Percentiles rank a stretch among this genome's conserved stretches.
Conservation (phyloP, 2,888 invertebrate genomes). For the Pachliopta kotzebuea region DNA sequence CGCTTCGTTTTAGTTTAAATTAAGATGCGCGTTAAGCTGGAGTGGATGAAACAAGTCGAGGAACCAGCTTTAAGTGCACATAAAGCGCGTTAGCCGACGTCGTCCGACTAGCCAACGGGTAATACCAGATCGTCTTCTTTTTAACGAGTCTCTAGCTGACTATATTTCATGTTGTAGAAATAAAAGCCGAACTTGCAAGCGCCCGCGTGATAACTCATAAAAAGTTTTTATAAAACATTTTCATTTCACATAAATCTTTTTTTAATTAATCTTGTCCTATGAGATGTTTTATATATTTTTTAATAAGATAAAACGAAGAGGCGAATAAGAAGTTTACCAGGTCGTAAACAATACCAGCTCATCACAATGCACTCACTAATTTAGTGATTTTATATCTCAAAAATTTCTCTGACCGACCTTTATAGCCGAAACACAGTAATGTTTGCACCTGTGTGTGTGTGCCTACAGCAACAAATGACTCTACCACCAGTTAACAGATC, state of each 20-base stretch:
- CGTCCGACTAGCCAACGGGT: slow-evolving; percentile 56
- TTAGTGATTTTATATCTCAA: too few relatives aligned
- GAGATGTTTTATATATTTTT: neutral
- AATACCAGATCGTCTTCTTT: slow-evolving; percentile 69
- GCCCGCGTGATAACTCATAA: slow-evolving; percentile 29
- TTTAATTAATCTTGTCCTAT: slow-evolving; percentile 4
- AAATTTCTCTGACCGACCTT: too few relatives aligned
- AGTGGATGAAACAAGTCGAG: slow-evolving; percentile 67
- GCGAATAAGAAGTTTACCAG: too few relatives aligned
- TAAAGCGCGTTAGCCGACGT: slow-evolving; percentile 65
- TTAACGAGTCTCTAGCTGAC: slow-evolving; percentile 64
- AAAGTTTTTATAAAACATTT: slow-evolving; percentile 28
- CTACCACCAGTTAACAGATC: too few relatives aligned
- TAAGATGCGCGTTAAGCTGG: slow-evolving; percentile 69
- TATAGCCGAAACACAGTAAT: too few relatives aligned
- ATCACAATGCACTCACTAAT: too few relatives aligned
- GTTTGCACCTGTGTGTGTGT: too few relatives aligned
- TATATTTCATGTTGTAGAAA: slow-evolving; percentile 61
- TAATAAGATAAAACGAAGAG: too few relatives aligned
- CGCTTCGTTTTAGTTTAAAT: slow-evolving; percentile 56
- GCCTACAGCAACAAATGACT: too few relatives aligned
- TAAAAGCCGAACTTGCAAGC: slow-evolving; percentile 59
- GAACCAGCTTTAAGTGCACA: slow-evolving; percentile 70
- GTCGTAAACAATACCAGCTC: too few relatives aligned
- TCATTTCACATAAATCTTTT: slow-evolving; percentile 3